These are phyloP conservation scores for Eupsittula cactorum DNA, from an alignment of 2,113 vertebrate genomes.

Conservation along the genomic window DNA sequence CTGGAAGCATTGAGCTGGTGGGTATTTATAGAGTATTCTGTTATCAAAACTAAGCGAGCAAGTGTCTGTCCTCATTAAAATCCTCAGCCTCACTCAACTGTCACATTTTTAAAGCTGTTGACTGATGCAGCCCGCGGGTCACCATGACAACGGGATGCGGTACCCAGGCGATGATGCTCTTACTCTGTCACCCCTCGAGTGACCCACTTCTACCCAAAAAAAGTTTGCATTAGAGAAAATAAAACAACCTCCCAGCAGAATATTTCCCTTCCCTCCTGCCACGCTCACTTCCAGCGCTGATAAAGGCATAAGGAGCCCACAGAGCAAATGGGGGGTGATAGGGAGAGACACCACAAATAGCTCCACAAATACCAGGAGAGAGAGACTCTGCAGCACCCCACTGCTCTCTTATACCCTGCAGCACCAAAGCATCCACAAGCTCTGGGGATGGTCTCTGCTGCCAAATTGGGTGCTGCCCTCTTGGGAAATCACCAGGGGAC, in stretches of 20 bases:
- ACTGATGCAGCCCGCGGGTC: conserved; percentile 56
- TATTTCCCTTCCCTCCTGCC: neutral
- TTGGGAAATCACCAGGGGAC: neutral
- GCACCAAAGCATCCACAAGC: neutral
- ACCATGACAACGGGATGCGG: conserved; percentile 72
- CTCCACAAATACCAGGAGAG: neutral
- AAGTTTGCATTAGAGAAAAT: conserved; percentile 19
- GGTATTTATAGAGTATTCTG: conserved; percentile 27
- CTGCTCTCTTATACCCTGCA: neutral
- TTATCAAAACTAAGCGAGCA: neutral
- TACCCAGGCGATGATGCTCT: conserved; percentile 48
- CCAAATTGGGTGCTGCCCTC: neutral
- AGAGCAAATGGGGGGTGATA: neutral
- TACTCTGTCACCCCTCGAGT: conserved; percentile 49
- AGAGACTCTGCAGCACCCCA: fast-evolving
- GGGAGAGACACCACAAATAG: neutral
- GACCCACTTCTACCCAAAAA: conserved; percentile 40
- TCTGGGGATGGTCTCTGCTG: neutral
- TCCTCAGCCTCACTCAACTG: conserved; percentile 54
- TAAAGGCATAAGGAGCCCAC: neutral
- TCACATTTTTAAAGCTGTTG: conserved; percentile 62
- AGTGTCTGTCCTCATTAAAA: conserved; percentile 64
- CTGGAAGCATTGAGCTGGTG: neutral
- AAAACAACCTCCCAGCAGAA: neutral
- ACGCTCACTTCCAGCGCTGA: neutral